phyloP scores from a whole-genome alignment of 1,140 invertebrate species.

The Gonatopus flavifemur region DNA sequence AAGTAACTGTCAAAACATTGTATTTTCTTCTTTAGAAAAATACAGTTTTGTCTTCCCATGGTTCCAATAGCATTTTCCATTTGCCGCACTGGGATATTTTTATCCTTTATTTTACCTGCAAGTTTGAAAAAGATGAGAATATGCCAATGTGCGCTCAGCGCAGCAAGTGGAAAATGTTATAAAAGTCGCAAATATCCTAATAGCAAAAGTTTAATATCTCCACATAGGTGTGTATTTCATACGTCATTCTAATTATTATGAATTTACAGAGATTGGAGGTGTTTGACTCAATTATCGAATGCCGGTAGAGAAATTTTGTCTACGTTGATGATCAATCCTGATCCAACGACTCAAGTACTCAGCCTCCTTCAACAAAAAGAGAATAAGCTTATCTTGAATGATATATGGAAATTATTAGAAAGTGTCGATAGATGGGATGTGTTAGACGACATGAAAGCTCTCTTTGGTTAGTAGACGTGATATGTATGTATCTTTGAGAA shows the following conservation, averaged over 20 bases:
- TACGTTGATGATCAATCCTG: constrained; percentile 49
- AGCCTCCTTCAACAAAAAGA: constrained; percentile 53
- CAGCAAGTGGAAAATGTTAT: no score
- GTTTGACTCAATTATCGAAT: constrained; percentile 62
- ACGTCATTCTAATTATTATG: background rate
- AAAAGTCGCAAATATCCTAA: background rate
- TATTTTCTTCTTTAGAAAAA: constrained; percentile 5
- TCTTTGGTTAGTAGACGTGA: constrained; percentile 58
- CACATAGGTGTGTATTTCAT: background rate
- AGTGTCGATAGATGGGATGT: constrained; percentile 70
- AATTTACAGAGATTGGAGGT: constrained; percentile 67
- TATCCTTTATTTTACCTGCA: no score
- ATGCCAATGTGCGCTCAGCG: no score
- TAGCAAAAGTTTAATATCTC: background rate
- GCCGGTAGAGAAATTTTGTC: constrained; percentile 55
- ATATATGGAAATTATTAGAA: constrained; percentile 59
- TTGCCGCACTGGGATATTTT: no score
- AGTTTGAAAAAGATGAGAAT: no score
- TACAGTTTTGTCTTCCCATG: constrained; percentile 13
- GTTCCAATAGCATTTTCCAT: constrained; percentile 6
- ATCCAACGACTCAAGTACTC: constrained; percentile 61
- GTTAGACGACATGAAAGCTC: constrained; percentile 60
- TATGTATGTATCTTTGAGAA: background rate
- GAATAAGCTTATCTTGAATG: constrained; percentile 52
- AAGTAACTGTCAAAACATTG: background rate